Base-by-base conservation (phyloP, 2,113 vertebrate genomes). In the Mugil cephalus region DNA sequence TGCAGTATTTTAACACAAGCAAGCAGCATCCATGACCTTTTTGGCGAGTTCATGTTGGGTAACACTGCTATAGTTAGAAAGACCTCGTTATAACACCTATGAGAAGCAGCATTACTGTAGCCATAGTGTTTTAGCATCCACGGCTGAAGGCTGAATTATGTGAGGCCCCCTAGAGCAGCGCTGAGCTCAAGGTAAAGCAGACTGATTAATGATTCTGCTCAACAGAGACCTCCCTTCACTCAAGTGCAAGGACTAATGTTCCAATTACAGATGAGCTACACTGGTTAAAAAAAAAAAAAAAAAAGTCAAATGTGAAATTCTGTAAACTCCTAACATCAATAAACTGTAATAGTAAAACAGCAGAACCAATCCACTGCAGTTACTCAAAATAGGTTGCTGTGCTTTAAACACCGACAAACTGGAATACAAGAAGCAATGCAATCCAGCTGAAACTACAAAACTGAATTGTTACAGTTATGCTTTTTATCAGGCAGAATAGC, bases 121-220 rank as follows among this genome's bases (percentile, higher is more conserved):
- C 18, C 10, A 18, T 46, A 60, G 53, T 64, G 24, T 78, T 62
- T 53, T 47, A 59, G 39, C 17, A 21, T 58, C 24, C 39, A 4
- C 38, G 34, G 50, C 47, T 54, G 13, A 48, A 53, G 48, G 45
- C 24, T 19, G 47, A 17, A 30, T 38, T 17, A 39, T 40, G 38
- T 45, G 19, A 42, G 62, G 40, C 47, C 51, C 15, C 52, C 19
- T 45, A 18, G 50, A 21, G 11, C n/a, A 56, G 53, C 45, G 38
- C 48, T 74, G 56, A 43, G 67, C 79, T 69, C 46, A 55, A 75
- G 46, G 62, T 71, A 60, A 74, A 68, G 47, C 62, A 15, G 14
- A 1, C 10, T 75, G 61, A 75, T 79, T 50, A 60, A 78, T 65
- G 54, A 53, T 65, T 46, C 17, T 46, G 48, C 36, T 43, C 13